phyloP scores from a whole-genome alignment of 2,888 invertebrate species.

The Holacanthella duospinosa region DNA sequence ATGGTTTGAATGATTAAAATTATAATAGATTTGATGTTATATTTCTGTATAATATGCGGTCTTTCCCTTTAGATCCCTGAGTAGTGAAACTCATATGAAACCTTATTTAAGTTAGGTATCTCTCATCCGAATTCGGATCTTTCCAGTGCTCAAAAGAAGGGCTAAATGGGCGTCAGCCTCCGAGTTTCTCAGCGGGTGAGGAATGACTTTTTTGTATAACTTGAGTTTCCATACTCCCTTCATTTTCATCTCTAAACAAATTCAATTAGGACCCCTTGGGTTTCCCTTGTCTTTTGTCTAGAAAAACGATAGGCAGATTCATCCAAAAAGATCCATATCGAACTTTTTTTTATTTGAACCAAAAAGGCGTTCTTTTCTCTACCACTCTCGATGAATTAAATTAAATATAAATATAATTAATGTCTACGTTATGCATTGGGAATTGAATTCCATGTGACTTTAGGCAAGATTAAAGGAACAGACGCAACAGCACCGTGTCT shows the following conservation, averaged over 20 bases:
- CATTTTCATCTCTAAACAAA: conserved; percentile 4
- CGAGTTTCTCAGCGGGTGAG: conserved; percentile 2
- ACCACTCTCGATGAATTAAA: neutral
- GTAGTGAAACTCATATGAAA: no score
- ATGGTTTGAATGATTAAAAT: no score
- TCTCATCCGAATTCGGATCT: neutral
- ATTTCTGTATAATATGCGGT: no score
- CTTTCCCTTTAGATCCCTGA: no score
- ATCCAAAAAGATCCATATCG: no score
- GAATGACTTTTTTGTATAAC: neutral
- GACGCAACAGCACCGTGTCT: neutral
- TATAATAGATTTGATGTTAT: no score
- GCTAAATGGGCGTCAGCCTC: neutral
- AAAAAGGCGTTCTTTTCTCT: no score
- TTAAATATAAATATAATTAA: conserved; percentile 6
- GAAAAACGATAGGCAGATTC: no score
- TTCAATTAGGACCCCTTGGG: conserved; percentile 3
- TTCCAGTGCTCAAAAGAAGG: neutral
- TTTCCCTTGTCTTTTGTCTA: neutral
- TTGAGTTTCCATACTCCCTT: neutral
- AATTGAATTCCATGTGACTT: neutral
- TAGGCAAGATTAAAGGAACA: neutral
- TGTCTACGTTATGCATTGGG: conserved; percentile 2
- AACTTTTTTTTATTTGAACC: no score
- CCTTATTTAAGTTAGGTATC: neutral